Evolutionary conservation across 2,113 vertebrate genomes (phyloP).

Genomic region (Phaetusa simplex): DNA sequence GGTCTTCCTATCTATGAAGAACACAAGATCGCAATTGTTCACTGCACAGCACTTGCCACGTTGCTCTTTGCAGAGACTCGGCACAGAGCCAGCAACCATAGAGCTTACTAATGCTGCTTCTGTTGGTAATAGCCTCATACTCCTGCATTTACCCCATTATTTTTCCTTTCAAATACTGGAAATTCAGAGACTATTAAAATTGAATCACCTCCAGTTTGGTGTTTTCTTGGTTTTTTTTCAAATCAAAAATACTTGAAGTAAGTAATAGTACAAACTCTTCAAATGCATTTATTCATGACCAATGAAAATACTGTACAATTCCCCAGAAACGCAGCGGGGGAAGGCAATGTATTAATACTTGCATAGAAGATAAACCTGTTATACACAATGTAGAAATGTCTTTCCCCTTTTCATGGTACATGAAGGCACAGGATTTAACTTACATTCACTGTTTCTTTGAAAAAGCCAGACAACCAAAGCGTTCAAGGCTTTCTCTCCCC

Average conservation of each 20-base stretch:
- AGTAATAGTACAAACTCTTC: neutral
- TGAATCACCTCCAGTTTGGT: neutral
- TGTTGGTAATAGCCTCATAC: neutral
- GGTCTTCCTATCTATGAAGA: neutral
- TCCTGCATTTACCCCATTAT: neutral
- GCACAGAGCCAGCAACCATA: neutral
- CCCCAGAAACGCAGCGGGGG: neutral
- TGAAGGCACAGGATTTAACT: neutral
- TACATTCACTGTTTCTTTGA: neutral
- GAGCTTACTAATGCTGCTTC: neutral
- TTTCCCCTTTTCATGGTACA: neutral
- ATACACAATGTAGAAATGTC: neutral
- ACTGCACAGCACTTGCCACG: neutral
- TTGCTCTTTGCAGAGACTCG: neutral
- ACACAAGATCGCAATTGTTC: neutral
- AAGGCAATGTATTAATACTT: constrained; percentile 19
- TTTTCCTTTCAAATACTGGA: neutral
- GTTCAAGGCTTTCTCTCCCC: neutral
- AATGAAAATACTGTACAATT: constrained; percentile 1
- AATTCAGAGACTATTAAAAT: neutral
- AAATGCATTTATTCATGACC: neutral
- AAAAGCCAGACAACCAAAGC: neutral
- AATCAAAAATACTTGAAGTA: neutral
- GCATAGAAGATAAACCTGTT: neutral
- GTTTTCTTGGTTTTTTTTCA: neutral